These are phyloP conservation scores for Agraylea sexmaculata DNA, from an alignment of 1,140 invertebrate genomes.

Conservation along the genomic window DNA sequence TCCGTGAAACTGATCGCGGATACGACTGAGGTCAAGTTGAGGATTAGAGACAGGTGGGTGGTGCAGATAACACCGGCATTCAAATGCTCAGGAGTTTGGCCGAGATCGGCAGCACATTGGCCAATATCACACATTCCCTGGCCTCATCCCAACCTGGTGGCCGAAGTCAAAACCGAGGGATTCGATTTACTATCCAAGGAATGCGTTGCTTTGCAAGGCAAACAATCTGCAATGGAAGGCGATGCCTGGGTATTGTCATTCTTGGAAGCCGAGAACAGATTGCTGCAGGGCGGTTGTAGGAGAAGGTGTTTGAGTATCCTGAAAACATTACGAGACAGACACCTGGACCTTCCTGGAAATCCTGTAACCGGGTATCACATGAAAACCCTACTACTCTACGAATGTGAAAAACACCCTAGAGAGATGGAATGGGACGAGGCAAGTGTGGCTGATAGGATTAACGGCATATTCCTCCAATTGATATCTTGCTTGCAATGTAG, in stretches of 20 bases:
- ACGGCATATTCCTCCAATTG: slow-evolving; percentile 91
- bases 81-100: slow-evolving; percentile 91
- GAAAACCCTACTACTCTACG: slow-evolving; percentile 90
- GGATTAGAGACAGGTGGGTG: slow-evolving; percentile 76
- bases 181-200: slow-evolving; percentile 94
- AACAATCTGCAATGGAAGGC: slow-evolving; percentile 93
- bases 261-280: slow-evolving; percentile 83
- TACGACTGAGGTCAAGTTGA: slow-evolving; percentile 73
- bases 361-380: slow-evolving; percentile 91
- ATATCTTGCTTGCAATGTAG: slow-evolving; percentile 96
- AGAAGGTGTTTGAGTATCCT: slow-evolving; percentile 83
- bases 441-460: slow-evolving; percentile 86
- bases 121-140: slow-evolving; percentile 82
- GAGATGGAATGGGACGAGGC: slow-evolving; percentile 94
- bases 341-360: slow-evolving; percentile 85
- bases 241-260: slow-evolving; percentile 96
- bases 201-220: slow-evolving; percentile 75
- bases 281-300: slow-evolving; percentile 80
- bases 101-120: slow-evolving; percentile 90
- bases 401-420: slow-evolving; percentile 95
- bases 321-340: slow-evolving; percentile 87
- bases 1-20: slow-evolving; percentile 87
- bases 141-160: slow-evolving; percentile 89
- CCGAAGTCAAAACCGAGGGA: slow-evolving; percentile 94
- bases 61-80: slow-evolving; percentile 87